Evolutionary conservation across 2,113 vertebrate genomes (phyloP).

Genomic region (Laticauda colubrina): DNA sequence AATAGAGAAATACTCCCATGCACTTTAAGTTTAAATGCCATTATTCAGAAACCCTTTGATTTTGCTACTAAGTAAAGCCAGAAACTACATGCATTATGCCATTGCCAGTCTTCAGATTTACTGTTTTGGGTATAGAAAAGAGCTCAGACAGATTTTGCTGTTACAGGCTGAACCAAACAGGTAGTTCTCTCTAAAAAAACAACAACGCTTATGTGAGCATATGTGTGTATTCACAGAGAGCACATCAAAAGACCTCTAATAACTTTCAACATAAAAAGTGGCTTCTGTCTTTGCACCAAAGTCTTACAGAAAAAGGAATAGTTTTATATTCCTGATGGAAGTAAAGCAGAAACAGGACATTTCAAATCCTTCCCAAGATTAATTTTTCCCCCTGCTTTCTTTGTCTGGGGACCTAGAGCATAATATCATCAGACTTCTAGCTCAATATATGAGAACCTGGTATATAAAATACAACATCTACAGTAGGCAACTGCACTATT

Average conservation of each 20-base stretch:
- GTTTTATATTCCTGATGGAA: neutral
- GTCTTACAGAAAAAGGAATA: neutral
- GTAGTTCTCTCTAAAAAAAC: neutral
- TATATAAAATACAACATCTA: neutral
- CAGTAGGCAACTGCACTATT: neutral
- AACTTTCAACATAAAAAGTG: neutral
- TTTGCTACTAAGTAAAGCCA: neutral
- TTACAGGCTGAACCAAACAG: neutral
- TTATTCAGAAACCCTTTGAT: neutral
- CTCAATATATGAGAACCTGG: no score
- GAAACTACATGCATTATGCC: neutral
- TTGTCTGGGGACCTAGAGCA: neutral
- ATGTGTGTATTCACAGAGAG: neutral
- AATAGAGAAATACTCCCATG: neutral
- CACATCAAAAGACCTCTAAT: neutral
- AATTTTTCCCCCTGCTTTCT: neutral
- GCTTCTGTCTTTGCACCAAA: neutral
- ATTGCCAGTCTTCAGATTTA: neutral
- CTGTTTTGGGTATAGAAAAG: neutral
- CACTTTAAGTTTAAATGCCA: neutral
- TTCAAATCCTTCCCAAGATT: neutral
- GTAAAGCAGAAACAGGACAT: neutral
- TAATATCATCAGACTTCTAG: neutral
- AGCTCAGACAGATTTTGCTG: neutral
- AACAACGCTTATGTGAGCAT: neutral